Evolutionary conservation across 2,113 vertebrate genomes (phyloP).

Genomic region (Ptyas mucosa): DNA sequence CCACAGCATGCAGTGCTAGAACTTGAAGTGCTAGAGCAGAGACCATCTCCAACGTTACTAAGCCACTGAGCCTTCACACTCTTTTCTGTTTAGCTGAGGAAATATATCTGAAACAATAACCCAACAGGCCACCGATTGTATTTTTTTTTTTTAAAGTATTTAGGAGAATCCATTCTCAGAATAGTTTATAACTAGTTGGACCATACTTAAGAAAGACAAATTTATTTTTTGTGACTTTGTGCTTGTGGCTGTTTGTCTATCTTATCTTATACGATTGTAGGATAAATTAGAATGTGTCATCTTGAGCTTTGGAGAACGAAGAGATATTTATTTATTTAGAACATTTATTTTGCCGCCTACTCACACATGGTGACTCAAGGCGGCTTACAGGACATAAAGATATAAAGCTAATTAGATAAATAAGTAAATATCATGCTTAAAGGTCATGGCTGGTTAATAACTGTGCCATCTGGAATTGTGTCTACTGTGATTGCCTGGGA

Average conservation of each 20-base stretch:
- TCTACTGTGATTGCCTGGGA: conserved; percentile 26
- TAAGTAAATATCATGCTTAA: neutral
- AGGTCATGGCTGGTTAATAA: conserved; percentile 5
- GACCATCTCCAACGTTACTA: too few species aligned
- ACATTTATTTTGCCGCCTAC: too few species aligned
- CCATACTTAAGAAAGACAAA: neutral
- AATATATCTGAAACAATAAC: too few species aligned
- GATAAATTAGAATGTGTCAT: neutral
- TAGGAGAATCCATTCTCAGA: neutral
- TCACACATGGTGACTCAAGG: too few species aligned
- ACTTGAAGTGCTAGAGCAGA: too few species aligned
- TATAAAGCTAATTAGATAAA: neutral
- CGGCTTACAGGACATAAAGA: too few species aligned
- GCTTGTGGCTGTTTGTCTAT: neutral
- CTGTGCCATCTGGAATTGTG: neutral
- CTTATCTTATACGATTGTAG: neutral
- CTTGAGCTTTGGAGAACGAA: neutral
- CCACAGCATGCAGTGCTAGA: too few species aligned
- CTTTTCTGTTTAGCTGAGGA: too few species aligned
- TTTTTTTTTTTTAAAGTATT: neutral
- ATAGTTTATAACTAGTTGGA: neutral
- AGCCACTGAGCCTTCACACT: too few species aligned
- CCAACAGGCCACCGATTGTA: too few species aligned
- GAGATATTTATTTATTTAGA: too few species aligned
- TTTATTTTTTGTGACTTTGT: neutral